A percentile compares a stretch with the other conserved stretches of the same genome.
Evolutionary conservation across 2,113 vertebrate species (phyloP).

Genomic region (Elgaria multicarinata): DNA sequence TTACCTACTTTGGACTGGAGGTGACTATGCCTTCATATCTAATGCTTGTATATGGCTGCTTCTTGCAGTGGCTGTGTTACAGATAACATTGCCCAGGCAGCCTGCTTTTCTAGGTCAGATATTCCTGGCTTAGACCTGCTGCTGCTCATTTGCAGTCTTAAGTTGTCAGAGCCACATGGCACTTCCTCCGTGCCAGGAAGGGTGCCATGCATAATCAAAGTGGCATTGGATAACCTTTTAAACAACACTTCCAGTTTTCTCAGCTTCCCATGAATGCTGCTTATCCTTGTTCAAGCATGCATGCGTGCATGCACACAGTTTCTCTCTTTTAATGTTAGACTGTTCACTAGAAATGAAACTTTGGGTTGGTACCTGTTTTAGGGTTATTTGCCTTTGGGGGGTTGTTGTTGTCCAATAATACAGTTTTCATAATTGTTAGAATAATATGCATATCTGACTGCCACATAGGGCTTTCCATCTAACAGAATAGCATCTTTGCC

Average conservation of each 20-base stretch:
- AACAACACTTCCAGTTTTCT: background rate
- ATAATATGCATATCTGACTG: background rate
- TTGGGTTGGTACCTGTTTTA: background rate
- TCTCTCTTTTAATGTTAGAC: background rate
- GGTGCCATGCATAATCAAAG: background rate
- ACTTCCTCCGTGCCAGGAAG: background rate
- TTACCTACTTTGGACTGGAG: background rate
- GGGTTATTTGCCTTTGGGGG: background rate
- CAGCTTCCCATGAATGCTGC: background rate
- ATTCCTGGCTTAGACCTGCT: background rate
- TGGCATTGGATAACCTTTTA: background rate
- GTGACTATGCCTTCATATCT: background rate
- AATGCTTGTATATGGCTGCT: background rate
- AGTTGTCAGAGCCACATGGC: background rate
- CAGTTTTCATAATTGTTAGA: background rate
- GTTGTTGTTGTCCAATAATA: background rate
- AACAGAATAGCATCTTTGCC: background rate
- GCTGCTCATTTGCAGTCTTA: background rate
- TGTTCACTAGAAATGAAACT: background rate
- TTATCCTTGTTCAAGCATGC: background rate
- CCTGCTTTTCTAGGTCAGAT: conserved; percentile 13
- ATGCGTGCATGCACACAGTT: background rate
- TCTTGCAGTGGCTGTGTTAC: background rate
- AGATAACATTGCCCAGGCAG: background rate
- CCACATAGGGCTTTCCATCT: background rate